These are phyloP conservation scores for Brachionus koreanus DNA, from an alignment of 1,140 invertebrate genomes.

Conservation along the genomic window DNA sequence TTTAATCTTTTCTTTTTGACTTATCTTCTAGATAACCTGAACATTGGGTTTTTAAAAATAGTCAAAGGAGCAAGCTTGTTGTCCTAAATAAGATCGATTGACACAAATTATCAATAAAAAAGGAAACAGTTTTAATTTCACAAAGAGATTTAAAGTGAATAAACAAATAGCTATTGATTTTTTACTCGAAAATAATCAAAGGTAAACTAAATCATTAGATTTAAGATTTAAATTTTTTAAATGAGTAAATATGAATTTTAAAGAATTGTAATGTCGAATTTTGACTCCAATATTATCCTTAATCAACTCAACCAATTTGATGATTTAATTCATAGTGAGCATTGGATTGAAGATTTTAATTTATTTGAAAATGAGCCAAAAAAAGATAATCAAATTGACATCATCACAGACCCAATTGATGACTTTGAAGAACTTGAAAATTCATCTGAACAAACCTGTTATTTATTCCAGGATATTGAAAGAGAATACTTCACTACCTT, in stretches of 20 bases:
- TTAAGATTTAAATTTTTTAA: background rate
- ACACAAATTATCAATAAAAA: too few relatives aligned
- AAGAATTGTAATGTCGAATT: background rate
- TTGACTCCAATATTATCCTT: too few relatives aligned
- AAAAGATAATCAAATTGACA: background rate
- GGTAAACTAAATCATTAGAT: background rate
- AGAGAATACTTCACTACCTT: background rate
- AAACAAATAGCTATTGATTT: too few relatives aligned
- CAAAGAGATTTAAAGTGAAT: too few relatives aligned
- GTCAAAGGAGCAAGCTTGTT: too few relatives aligned
- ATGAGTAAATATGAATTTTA: background rate
- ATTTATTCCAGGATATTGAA: constrained; percentile 12
- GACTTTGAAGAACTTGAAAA: background rate
- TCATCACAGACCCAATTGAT: background rate
- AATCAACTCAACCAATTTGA: too few relatives aligned
- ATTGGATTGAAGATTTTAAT: background rate
- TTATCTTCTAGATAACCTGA: too few relatives aligned
- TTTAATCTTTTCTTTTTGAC: too few relatives aligned
- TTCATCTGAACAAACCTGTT: background rate
- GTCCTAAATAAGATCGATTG: too few relatives aligned
- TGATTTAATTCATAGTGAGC: background rate
- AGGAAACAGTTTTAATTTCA: too few relatives aligned
- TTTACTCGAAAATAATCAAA: background rate
- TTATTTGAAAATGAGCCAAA: background rate
- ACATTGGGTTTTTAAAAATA: too few relatives aligned